Percentiles rank a stretch among this genome's conserved stretches.
Evolutionary conservation across 2,113 vertebrate genomes (phyloP).

Genomic region (Archilochus colubris): DNA sequence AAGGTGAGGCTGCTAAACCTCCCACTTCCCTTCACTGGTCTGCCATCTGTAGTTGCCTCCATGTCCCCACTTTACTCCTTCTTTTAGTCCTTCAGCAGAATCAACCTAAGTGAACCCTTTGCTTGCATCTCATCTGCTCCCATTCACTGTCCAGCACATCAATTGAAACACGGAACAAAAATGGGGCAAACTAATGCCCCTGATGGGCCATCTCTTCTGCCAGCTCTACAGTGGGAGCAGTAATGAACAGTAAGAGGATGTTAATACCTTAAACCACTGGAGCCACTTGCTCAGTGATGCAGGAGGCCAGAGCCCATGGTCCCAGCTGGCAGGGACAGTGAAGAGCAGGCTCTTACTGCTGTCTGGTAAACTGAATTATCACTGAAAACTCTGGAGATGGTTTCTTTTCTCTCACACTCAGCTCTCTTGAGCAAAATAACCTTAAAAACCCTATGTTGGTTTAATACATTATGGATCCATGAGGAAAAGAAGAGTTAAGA

Average conservation of each 20-base stretch:
- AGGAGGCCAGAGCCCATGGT: neutral
- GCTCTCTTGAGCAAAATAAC: neutral
- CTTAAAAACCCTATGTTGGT: neutral
- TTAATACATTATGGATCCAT: neutral
- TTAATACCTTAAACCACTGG: neutral
- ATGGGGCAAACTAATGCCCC: neutral
- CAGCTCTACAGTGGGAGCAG: neutral
- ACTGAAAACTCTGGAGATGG: neutral
- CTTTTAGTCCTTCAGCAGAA: neutral
- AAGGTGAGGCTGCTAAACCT: neutral
- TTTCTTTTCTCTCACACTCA: neutral
- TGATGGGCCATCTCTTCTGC: neutral
- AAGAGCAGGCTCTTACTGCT: neutral
- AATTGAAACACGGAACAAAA: neutral
- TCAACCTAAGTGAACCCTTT: neutral
- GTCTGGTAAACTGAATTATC: neutral
- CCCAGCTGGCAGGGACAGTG: neutral
- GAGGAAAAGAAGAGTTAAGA: conserved; percentile 2
- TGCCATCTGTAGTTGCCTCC: neutral
- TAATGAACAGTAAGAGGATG: neutral
- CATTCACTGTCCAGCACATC: neutral
- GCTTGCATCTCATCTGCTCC: neutral
- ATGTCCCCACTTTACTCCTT: neutral
- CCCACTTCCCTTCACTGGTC: neutral
- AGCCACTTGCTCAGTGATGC: neutral